Conservation (phyloP, 2,113 vertebrate species). For the Todiramphus saurophagus region DNA sequence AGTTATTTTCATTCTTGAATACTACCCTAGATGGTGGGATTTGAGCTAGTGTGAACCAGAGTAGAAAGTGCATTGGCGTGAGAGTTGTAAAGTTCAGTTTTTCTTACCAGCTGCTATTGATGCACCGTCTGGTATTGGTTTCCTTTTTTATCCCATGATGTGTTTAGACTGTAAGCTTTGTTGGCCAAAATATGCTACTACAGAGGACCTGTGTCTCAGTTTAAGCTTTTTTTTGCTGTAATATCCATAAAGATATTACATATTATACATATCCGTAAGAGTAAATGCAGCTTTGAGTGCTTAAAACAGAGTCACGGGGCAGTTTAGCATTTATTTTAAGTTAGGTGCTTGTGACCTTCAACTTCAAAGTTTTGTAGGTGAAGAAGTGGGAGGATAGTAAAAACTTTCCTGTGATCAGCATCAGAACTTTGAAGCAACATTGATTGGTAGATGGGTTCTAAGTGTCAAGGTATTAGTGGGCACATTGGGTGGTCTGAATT, state of each 20-base stretch:
- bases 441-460: background rate
- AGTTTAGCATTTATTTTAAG: background rate
- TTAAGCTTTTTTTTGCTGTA: background rate
- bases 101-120: background rate
- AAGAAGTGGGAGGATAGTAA: background rate
- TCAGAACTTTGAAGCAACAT: background rate
- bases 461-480: background rate
- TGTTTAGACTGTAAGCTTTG: background rate
- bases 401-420: background rate
- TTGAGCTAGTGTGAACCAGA: background rate
- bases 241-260: background rate
- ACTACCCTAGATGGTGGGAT: background rate
- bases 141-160: background rate
- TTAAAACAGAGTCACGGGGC: background rate
- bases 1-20: background rate
- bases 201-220: rapidly evolving
- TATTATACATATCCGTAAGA: background rate
- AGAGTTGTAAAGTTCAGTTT: background rate
- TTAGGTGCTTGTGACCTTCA: background rate
- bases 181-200: background rate
- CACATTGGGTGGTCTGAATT: rapidly evolving
- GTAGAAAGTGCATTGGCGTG: rapidly evolving
- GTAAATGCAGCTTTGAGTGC: background rate
- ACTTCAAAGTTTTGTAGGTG: background rate
- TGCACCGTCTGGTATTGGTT: background rate